phyloP scores from a whole-genome alignment of 1,140 invertebrate species.

The Ceratina japonica region DNA sequence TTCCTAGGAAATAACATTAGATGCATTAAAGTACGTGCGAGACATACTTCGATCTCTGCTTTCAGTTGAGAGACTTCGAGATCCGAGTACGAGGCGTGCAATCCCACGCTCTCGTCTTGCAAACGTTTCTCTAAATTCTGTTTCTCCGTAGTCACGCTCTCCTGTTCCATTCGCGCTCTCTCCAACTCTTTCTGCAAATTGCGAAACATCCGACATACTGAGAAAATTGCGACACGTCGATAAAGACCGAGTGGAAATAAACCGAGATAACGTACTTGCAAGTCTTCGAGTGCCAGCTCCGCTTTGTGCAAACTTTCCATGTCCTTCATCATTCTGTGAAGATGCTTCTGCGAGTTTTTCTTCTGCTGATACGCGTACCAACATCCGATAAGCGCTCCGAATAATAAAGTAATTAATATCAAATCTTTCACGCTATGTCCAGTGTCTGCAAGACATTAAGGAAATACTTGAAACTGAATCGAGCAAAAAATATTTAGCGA shows the following conservation, averaged over 20 bases:
- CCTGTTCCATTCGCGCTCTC: conserved; percentile 84
- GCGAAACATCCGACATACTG: not conserved
- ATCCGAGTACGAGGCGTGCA: conserved; percentile 88
- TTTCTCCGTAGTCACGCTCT: conserved; percentile 89
- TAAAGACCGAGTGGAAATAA: not conserved
- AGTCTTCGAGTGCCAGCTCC: conserved; percentile 90
- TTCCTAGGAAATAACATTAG: not conserved
- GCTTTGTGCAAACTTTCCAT: conserved; percentile 95
- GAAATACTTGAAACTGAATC: conserved; percentile 13
- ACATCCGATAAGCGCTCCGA: conserved; percentile 91
- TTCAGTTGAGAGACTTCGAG: conserved; percentile 90
- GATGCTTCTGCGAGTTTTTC: conserved; percentile 90
- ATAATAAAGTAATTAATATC: conserved; percentile 88
- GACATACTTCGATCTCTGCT: conserved; percentile 88
- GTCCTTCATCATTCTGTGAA: conserved; percentile 94
- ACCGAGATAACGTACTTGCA: conserved; percentile 83
- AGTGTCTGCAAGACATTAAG: conserved; percentile 80
- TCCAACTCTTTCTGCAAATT: conserved; percentile 82
- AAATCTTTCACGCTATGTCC: conserved; percentile 92
- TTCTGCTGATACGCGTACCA: conserved; percentile 95
- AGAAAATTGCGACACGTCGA: not conserved
- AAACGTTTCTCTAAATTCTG: conserved; percentile 88
- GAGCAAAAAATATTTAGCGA: not conserved
- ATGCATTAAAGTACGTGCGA: not conserved
- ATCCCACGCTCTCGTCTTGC: conserved; percentile 83